These are phyloP conservation scores for Torymus aiolomorphi DNA, from an alignment of 2,888 invertebrate genomes.

Conservation along the genomic window DNA sequence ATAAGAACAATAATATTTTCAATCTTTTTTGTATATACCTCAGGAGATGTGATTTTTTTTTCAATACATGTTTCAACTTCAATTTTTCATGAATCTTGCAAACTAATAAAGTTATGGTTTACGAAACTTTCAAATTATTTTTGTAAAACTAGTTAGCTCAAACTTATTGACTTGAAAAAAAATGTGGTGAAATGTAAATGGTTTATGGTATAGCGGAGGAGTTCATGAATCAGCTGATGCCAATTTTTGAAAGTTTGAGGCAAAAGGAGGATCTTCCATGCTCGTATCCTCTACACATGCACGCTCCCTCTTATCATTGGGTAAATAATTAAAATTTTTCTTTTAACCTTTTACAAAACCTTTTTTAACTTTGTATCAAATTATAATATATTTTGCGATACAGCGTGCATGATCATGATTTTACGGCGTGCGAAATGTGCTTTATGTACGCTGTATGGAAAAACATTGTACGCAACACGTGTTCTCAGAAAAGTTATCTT, in stretches of 20 bases:
- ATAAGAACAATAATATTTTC: not conserved
- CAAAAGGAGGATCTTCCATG: slow-evolving; percentile 93
- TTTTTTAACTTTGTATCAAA: slow-evolving; percentile 15
- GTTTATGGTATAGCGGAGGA: slow-evolving; percentile 86
- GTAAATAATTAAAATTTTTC: slow-evolving; percentile 77
- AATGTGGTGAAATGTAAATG: slow-evolving; percentile 58
- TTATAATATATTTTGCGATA: no score
- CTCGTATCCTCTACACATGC: slow-evolving; percentile 93
- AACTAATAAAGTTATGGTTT: no score
- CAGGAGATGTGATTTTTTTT: slow-evolving; percentile 73
- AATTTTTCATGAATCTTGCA: not conserved
- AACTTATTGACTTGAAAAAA: not conserved
- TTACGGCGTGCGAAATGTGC: no score
- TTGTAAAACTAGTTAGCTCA: no score
- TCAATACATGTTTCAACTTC: slow-evolving; percentile 1
- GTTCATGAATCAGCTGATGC: slow-evolving; percentile 96
- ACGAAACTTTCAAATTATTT: no score
- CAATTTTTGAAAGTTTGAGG: slow-evolving; percentile 95
- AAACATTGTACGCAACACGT: no score
- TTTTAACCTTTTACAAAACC: not conserved
- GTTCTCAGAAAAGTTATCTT: no score
- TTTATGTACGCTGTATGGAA: no score
- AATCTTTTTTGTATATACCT: slow-evolving; percentile 63
- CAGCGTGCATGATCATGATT: no score
- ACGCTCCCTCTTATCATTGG: slow-evolving; percentile 86